Conservation (phyloP, 2,797 vertebrate species). For the Poecile montanus region DNA sequence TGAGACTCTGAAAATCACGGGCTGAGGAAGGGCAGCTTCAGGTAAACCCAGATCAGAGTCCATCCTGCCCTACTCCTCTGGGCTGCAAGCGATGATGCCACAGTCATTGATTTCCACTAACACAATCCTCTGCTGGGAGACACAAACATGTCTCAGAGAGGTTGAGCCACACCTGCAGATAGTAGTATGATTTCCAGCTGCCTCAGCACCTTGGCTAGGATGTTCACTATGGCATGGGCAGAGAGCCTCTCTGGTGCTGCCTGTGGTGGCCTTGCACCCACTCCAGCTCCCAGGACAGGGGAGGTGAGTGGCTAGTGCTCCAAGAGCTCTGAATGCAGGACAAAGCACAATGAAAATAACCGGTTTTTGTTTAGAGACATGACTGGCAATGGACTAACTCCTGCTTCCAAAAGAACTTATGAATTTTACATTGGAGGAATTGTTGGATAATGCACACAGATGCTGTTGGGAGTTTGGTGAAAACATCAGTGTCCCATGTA, state of each 20-base stretch:
- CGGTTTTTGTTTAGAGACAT: neutral
- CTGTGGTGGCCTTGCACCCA: neutral
- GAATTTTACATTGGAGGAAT: neutral
- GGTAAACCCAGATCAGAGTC: neutral
- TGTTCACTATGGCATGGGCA: neutral
- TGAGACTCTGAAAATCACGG: rapidly evolving
- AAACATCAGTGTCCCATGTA: neutral
- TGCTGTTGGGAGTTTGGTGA: neutral
- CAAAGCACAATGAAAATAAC: neutral
- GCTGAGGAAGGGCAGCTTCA: neutral
- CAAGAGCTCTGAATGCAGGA: neutral
- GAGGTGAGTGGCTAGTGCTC: neutral
- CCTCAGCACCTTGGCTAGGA: neutral
- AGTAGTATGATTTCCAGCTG: neutral
- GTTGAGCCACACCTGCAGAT: neutral
- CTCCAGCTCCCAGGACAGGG: rapidly evolving
- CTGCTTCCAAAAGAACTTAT: neutral
- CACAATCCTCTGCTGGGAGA: neutral
- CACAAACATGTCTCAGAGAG: neutral
- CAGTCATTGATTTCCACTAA: neutral
- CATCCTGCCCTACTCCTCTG: no score
- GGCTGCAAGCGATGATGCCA: neutral
- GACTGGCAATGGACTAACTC: neutral
- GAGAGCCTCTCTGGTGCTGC: neutral
- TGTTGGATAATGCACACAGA: neutral